Evolutionary conservation across 1,140 invertebrate species (phyloP).

Genomic region (Heterodera schachtii): DNA sequence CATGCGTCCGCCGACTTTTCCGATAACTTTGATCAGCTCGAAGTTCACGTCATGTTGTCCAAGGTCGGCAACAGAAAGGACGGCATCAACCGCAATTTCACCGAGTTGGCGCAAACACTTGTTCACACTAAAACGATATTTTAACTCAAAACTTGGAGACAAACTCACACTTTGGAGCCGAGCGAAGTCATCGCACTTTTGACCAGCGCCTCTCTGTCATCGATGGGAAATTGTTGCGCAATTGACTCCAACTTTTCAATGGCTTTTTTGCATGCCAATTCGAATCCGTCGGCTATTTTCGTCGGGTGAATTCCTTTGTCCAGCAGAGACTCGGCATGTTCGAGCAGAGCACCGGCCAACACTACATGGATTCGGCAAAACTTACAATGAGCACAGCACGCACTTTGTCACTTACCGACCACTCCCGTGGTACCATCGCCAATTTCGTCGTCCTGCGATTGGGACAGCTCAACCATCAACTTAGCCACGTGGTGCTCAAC

Average conservation of each 20-base stretch:
- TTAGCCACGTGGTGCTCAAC: constrained; percentile 98
- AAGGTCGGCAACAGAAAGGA: constrained; percentile 89
- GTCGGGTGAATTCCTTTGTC: constrained; percentile 98
- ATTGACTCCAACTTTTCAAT: constrained; percentile 84
- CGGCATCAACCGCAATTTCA: constrained; percentile 95
- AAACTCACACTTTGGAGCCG: constrained; percentile 90
- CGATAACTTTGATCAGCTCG: constrained; percentile 97
- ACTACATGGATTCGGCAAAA: constrained; percentile 70
- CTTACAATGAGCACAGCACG: constrained; percentile 19
- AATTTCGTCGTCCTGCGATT: constrained; percentile 99
- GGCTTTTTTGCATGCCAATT: constrained; percentile 89
- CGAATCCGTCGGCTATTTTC: constrained; percentile 96
- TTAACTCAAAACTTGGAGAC: constrained; percentile 5
- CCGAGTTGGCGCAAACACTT: constrained; percentile 88
- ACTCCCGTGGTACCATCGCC: constrained; percentile 99
- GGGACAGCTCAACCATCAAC: constrained; percentile 93
- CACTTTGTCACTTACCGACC: constrained; percentile 73
- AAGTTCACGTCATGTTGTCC: constrained; percentile 95
- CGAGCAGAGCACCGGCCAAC: constrained; percentile 84
- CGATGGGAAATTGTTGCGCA: constrained; percentile 84
- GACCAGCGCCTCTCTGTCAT: constrained; percentile 85
- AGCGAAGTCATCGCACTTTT: constrained; percentile 96
- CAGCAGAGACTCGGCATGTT: constrained; percentile 87
- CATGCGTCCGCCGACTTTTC: constrained; percentile 93
- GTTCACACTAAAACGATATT: constrained; percentile 57